Conservation (phyloP, 2,888 invertebrate species). For the Megaustenia siamemsis region DNA sequence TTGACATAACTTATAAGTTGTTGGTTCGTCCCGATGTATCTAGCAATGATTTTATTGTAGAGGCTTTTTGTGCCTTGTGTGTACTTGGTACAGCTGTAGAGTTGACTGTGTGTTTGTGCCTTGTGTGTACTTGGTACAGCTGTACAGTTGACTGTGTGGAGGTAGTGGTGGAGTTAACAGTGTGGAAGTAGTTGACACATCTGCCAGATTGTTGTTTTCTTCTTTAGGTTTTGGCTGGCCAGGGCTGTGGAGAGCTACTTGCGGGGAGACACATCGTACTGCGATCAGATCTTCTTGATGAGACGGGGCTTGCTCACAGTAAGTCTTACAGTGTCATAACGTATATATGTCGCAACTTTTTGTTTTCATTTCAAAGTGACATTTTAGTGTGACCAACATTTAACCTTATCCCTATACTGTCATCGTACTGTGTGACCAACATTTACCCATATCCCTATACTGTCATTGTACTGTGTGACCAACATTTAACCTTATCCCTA, state of each 20-base stretch:
- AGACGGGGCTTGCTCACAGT: conserved; percentile 79
- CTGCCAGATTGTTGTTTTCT: conserved; percentile 20
- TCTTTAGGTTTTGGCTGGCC: conserved; percentile 79
- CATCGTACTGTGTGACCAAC: neutral
- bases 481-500: neutral
- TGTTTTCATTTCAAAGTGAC: too few species aligned
- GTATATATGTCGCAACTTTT: too few species aligned
- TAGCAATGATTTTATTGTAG: too few species aligned
- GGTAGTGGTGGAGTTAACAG: neutral
- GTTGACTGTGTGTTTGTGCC: neutral
- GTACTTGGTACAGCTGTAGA: too few species aligned
- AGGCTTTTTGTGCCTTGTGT: too few species aligned
- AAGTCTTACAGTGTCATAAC: conserved; percentile 30
- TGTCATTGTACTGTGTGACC: neutral
- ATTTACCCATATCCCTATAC: neutral
- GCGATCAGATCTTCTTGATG: conserved; percentile 80
- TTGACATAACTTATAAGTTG: too few species aligned
- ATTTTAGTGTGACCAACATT: too few species aligned
- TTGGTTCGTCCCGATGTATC: too few species aligned
- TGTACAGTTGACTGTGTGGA: neutral
- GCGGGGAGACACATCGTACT: conserved; percentile 79
- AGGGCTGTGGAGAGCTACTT: conserved; percentile 80
- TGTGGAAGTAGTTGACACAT: neutral
- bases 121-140: neutral
- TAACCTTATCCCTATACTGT: too few species aligned